Percentiles rank a stretch among this genome's conserved stretches.
Conservation (phyloP, 2,888 invertebrate species). For the Lepidonotus clava region DNA sequence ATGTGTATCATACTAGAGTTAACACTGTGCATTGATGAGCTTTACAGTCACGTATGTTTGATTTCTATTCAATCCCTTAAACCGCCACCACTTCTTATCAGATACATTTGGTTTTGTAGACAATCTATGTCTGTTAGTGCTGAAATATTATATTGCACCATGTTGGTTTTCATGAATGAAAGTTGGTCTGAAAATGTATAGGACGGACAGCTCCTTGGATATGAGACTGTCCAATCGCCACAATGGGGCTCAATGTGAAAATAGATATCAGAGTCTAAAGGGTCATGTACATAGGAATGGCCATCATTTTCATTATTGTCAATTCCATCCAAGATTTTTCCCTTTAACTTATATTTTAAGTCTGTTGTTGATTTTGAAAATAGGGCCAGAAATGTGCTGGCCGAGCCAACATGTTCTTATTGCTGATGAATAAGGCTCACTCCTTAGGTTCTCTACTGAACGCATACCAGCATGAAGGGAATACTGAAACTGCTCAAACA, state of each 20-base stretch:
- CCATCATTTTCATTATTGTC: slow-evolving; percentile 51
- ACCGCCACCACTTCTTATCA: slow-evolving; percentile 40
- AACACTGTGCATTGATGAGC: slow-evolving; percentile 38
- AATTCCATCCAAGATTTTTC: slow-evolving; percentile 53
- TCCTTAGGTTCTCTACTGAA: not conserved
- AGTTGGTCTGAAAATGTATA: slow-evolving; percentile 35
- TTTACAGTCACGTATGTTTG: slow-evolving; percentile 36
- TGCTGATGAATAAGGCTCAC: slow-evolving; percentile 10
- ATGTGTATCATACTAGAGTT: slow-evolving; percentile 43
- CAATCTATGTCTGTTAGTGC: slow-evolving; percentile 48
- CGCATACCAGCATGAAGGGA: slow-evolving; percentile 41
- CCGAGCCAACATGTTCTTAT: slow-evolving; percentile 29
- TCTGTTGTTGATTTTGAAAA: slow-evolving; percentile 37
- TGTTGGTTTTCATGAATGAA: slow-evolving; percentile 47
- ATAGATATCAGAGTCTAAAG: slow-evolving; percentile 35
- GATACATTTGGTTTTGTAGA: slow-evolving; percentile 41
- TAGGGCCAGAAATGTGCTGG: not conserved
- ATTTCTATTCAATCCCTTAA: slow-evolving; percentile 29
- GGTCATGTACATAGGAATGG: slow-evolving; percentile 35
- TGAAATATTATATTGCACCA: slow-evolving; percentile 41
- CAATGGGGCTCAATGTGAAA: slow-evolving; percentile 45
- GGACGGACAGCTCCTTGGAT: slow-evolving; percentile 18
- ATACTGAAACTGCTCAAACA: slow-evolving; percentile 33
- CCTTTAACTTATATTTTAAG: slow-evolving; percentile 39
- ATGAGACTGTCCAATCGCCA: slow-evolving; percentile 31